Percentiles rank a stretch among this genome's conserved stretches.
Evolutionary conservation across 2,797 vertebrate species (phyloP).

Genomic region (Prionace glauca): DNA sequence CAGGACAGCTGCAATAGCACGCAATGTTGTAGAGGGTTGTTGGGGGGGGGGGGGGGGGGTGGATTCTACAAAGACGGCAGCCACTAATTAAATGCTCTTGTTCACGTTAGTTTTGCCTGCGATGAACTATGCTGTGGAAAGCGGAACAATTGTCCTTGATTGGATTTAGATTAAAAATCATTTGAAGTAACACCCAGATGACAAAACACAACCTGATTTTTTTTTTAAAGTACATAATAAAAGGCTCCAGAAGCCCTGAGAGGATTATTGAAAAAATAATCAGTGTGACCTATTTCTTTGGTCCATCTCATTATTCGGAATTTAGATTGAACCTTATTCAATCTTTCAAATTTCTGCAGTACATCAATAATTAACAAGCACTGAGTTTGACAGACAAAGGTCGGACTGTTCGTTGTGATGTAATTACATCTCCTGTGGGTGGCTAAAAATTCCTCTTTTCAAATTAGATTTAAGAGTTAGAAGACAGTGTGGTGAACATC

Average conservation of each 20-base stretch:
- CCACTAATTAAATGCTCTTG: background rate
- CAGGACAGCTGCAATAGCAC: background rate
- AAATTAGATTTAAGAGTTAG: background rate
- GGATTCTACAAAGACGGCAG: background rate
- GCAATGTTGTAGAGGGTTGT: background rate
- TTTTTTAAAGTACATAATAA: background rate
- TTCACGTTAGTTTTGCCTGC: background rate
- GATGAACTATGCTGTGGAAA: background rate
- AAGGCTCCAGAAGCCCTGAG: background rate
- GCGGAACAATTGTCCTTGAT: background rate
- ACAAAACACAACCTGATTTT: conserved; percentile 5
- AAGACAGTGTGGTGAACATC: background rate
- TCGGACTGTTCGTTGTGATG: background rate
- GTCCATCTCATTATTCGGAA: background rate
- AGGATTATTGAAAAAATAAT: conserved; percentile 6
- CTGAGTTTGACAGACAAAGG: background rate
- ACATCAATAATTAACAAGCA: conserved; percentile 12
- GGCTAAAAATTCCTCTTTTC: background rate
- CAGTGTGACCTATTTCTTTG: background rate
- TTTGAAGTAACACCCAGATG: background rate
- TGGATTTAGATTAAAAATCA: background rate
- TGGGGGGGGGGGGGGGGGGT: background rate
- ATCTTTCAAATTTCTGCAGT: conserved; percentile 9
- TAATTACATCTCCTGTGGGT: background rate
- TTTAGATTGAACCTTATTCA: background rate